phyloP scores from a whole-genome alignment of 2,888 invertebrate species.

The Ctenicera cuprea region DNA sequence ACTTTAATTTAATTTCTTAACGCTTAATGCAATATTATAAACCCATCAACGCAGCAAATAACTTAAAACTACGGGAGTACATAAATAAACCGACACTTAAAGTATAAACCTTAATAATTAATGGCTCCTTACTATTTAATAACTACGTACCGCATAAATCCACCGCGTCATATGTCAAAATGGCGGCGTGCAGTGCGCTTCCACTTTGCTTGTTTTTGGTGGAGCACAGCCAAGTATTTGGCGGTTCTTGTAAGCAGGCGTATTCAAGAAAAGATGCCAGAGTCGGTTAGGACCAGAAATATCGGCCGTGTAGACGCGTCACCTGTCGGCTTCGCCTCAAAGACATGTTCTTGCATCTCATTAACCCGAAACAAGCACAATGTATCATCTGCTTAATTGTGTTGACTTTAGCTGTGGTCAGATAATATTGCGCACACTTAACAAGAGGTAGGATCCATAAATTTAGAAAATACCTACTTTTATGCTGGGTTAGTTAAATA shows the following conservation, averaged over 20 bases:
- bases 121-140: constrained; percentile 67
- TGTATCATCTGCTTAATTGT: constrained; percentile 61
- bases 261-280: constrained; percentile 63
- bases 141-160: constrained; percentile 67
- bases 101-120: constrained; percentile 66
- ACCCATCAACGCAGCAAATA: constrained; percentile 53
- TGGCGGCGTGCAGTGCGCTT: constrained; percentile 59
- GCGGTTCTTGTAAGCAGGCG: constrained; percentile 56
- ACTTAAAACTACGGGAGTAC: constrained; percentile 53
- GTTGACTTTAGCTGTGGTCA: constrained; percentile 51
- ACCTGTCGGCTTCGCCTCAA: constrained; percentile 66
- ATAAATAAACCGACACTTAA: constrained; percentile 63
- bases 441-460: constrained; percentile 42
- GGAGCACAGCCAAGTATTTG: constrained; percentile 66
- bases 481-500: constrained; percentile 6
- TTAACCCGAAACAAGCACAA: constrained; percentile 63
- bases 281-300: constrained; percentile 63
- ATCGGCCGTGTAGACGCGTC: constrained; percentile 62
- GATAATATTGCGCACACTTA: constrained; percentile 47
- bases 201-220: constrained; percentile 65
- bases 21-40: constrained; percentile 44
- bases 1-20: constrained; percentile 20
- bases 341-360: constrained; percentile 64
- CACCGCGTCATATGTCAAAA: constrained; percentile 66
- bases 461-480: constrained; percentile 28